Conservation (phyloP, 1,140 invertebrate species). For the Drosophila navojoa region DNA sequence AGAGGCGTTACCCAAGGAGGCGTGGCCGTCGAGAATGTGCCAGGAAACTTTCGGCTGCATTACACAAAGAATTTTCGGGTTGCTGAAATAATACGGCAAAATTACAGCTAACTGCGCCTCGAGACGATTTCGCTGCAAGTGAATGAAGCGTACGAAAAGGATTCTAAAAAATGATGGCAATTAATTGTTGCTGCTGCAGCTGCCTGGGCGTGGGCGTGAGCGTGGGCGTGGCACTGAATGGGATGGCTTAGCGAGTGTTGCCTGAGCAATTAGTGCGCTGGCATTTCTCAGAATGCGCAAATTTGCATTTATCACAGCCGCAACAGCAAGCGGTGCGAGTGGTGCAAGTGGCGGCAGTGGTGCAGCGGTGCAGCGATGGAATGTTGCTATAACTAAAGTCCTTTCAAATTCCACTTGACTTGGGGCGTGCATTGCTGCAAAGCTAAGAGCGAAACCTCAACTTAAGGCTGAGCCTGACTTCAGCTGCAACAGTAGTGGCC, state of each 20-base stretch:
- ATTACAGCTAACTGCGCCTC: constrained; percentile 48
- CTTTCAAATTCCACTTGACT: no score
- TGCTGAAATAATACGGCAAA: constrained; percentile 56
- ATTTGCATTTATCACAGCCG: constrained; percentile 42
- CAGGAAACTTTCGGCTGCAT: constrained; percentile 47
- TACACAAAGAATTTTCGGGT: constrained; percentile 52
- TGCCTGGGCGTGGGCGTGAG: constrained; percentile 2
- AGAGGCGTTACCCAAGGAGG: constrained; percentile 22
- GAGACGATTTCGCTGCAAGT: constrained; percentile 11
- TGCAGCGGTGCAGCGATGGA: no score
- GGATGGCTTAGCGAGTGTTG: neutral
- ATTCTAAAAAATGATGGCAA: constrained; percentile 68
- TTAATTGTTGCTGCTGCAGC: constrained; percentile 56
- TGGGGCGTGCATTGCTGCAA: neutral
- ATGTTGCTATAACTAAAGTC: no score
- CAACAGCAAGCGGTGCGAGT: neutral
- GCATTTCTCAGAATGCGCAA: constrained; percentile 27
- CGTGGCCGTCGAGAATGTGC: constrained; percentile 7
- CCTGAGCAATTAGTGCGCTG: constrained; percentile 37
- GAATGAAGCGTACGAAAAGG: constrained; percentile 67
- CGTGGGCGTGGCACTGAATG: constrained; percentile 26
- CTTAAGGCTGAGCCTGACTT: no score
- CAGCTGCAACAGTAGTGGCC: no score
- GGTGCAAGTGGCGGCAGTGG: no score
- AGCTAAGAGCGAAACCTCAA: neutral